These are phyloP conservation scores for Actinernus sp. DNA, from an alignment of 92 coral and sea anemone genomes.

Conservation along the genomic window DNA sequence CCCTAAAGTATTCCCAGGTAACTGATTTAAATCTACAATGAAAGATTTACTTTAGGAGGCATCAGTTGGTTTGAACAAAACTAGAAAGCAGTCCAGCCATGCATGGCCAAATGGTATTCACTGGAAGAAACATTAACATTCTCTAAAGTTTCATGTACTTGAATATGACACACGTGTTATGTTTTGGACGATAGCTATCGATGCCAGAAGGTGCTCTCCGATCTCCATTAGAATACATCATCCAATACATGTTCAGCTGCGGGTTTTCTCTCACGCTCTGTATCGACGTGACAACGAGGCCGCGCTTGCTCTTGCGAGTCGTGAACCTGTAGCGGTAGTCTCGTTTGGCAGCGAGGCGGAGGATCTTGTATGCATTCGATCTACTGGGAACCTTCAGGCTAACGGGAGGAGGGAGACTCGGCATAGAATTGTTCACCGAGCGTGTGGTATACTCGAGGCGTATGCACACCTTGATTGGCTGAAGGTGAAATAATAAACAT, in stretches of 20 bases:
- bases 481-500: too few relatives aligned
- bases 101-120: too few relatives aligned
- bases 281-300: slow-evolving; percentile 55
- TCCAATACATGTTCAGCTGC: slow-evolving; percentile 59
- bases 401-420: slow-evolving; percentile 35
- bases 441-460: slow-evolving; percentile 37
- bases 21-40: too few relatives aligned
- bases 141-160: slow-evolving; percentile 46
- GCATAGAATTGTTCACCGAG: neutral
- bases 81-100: too few relatives aligned
- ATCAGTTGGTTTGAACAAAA: too few relatives aligned
- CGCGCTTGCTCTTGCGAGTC: slow-evolving; percentile 21
- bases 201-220: slow-evolving; percentile 64
- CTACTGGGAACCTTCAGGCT: slow-evolving; percentile 40
- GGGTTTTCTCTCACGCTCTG: slow-evolving; percentile 25
- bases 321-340: slow-evolving; percentile 55
- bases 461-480: slow-evolving; percentile 71
- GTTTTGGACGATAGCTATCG: slow-evolving; percentile 65
- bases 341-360: slow-evolving; percentile 51
- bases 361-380: slow-evolving; percentile 58
- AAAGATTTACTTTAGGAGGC: too few relatives aligned
- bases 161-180: slow-evolving; percentile 64
- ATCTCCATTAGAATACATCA: slow-evolving; percentile 44
- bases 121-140: too few relatives aligned
- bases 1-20: too few relatives aligned